phyloP scores from a whole-genome alignment of 2,113 vertebrate genomes.

The Sander lucioperca region DNA sequence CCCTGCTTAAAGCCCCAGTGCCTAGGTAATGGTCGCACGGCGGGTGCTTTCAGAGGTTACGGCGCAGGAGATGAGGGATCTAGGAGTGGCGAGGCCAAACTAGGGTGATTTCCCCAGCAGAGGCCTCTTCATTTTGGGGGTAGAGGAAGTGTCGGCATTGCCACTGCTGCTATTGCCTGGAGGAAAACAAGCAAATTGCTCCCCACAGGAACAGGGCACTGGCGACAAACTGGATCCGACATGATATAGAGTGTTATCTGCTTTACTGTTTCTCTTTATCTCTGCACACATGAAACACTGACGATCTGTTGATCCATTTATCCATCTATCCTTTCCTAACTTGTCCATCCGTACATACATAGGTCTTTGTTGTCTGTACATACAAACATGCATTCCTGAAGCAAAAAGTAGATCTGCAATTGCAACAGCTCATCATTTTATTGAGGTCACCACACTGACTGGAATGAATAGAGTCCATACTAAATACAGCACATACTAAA shows the following conservation, averaged over 20 bases:
- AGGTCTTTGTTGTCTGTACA: neutral
- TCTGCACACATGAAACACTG: conserved; percentile 10
- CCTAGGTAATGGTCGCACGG: conserved; percentile 72
- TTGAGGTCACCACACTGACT: conserved; percentile 55
- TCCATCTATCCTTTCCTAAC: neutral
- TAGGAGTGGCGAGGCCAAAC: conserved; percentile 72
- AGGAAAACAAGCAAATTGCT: conserved; percentile 77
- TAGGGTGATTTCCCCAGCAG: conserved; percentile 79
- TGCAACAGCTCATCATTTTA: conserved; percentile 30
- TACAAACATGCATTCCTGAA: conserved; percentile 2
- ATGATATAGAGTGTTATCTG: conserved; percentile 45
- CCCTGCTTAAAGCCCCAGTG: conserved; percentile 76
- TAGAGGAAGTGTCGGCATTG: conserved; percentile 39
- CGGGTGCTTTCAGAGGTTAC: conserved; percentile 75
- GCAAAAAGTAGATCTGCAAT: conserved; percentile 9
- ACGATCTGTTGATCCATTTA: conserved; percentile 24
- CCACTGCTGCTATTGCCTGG: conserved; percentile 43
- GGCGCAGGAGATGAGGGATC: conserved; percentile 79
- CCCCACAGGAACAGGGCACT: conserved; percentile 56
- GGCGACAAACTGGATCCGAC: conserved; percentile 58
- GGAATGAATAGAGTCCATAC: conserved; percentile 45
- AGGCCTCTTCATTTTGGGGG: conserved; percentile 74
- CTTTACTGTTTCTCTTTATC: conserved; percentile 14
- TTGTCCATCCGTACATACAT: conserved; percentile 10
- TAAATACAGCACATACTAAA: conserved; percentile 52